Evolutionary conservation across 2,888 invertebrate genomes (phyloP).

Genomic region (Diaprepes abbreviatus): DNA sequence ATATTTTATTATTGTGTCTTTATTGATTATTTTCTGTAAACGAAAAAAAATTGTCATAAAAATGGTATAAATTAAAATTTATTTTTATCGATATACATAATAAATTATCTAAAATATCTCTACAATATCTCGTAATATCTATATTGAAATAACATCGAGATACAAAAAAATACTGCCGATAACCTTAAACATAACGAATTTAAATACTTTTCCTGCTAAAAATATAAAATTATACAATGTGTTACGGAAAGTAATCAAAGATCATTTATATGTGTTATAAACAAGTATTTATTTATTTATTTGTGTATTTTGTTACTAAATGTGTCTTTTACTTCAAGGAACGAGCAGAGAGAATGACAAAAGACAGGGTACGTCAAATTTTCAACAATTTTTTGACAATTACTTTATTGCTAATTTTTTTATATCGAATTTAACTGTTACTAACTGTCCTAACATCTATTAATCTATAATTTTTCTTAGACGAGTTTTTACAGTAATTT

Average conservation of each 20-base stretch:
- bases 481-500: conserved; percentile 28
- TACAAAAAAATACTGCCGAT: too few relatives aligned
- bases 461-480: conserved; percentile 18
- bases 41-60: too few relatives aligned
- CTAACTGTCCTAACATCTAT: conserved; percentile 27
- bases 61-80: too few relatives aligned
- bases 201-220: too few relatives aligned
- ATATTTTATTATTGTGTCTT: conserved; percentile 35
- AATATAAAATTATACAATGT: too few relatives aligned
- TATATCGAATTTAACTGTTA: conserved; percentile 15
- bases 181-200: too few relatives aligned
- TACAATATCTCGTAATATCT: too few relatives aligned
- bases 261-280: conserved; percentile 38
- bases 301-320: conserved; percentile 57
- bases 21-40: conserved; percentile 22
- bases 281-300: conserved; percentile 50
- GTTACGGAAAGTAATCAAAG: conserved; percentile 2
- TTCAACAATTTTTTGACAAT: conserved; percentile 28
- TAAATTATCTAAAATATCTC: too few relatives aligned
- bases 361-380: conserved; percentile 66
- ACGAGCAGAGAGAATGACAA: conserved; percentile 65
- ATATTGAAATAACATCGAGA: too few relatives aligned
- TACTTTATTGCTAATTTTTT: conserved; percentile 33
- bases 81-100: too few relatives aligned
- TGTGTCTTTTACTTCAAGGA: conserved; percentile 65